Base-by-base conservation (phyloP, 1,140 invertebrate genomes). In the Aphaenogaster floridana region DNA sequence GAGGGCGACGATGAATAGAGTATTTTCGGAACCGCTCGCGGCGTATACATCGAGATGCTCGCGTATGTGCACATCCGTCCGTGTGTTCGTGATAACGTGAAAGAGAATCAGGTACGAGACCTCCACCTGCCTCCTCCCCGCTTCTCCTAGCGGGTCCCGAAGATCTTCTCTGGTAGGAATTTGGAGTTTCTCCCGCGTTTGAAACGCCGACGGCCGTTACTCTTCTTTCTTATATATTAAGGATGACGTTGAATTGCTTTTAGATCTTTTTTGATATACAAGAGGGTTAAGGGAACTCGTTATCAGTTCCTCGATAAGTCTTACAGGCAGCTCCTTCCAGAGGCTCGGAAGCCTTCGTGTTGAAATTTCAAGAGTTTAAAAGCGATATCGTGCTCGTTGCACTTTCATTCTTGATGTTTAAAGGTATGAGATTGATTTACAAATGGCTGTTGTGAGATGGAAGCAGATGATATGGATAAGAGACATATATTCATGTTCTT, bases 101-200 rank as follows among this genome's bases (percentile, higher is more conserved):
- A 92, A 88, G 87, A 88, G 76, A 84, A 92, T 88, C 88, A 93
- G 88, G 91, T 90, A 93, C 74, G 89, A 88, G 81, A 83, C 76
- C 81, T 90, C 86, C 81, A 48, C 68, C 76, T 84, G 69, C 50
- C 21, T 4, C 39, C 48, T 72, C 68, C 36, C 63, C 11, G 13
- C 77, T 28, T n/a, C 15, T 11, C 50, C 17, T 36, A 59, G 36
- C 64, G 52, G 36, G 8, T 6, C 54, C 9, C 34, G 34, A 78
- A 17, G 34, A 54, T 80, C 52, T 50, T 89, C 72, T 59, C 28
- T 6, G 42, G 39, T n/a, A 76, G 45, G 42, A 84, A 84, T 84
- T 84, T 74, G 80, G 42, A 76, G 54, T 84, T 84, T 74, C 69
- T 84, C 69, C 9, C 9, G 50, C 34, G 66, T 71, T 71, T 39